Conservation (phyloP, 2,797 vertebrate genomes). For the Bryconaethiops microstoma region DNA sequence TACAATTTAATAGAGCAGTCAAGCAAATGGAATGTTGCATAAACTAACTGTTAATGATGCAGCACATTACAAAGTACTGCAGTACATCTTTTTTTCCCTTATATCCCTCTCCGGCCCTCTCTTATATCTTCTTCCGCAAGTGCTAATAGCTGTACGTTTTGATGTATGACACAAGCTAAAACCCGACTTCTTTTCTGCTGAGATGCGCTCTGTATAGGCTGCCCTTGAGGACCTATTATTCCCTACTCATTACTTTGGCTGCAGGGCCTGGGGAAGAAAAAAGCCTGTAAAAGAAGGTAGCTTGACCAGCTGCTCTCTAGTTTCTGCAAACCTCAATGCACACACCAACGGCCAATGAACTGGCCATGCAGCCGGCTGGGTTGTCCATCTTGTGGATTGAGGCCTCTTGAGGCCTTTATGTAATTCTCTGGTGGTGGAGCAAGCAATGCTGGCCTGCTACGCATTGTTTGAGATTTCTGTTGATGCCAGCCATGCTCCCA, state of each 20-base stretch:
- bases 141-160: conserved; percentile 42
- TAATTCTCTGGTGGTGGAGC: conserved; percentile 26
- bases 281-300: conserved; percentile 31
- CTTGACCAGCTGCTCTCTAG: conserved; percentile 46
- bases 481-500: conserved; percentile 31
- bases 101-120: background rate
- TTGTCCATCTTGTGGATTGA: conserved; percentile 15
- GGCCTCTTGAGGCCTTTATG: conserved; percentile 30
- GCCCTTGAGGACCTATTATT: conserved; percentile 56
- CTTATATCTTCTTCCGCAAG: conserved; percentile 8
- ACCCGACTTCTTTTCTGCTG: conserved; percentile 46
- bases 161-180: conserved; percentile 39
- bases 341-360: conserved; percentile 28
- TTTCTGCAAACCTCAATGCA: conserved; percentile 40
- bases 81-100: background rate
- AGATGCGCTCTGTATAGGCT: conserved; percentile 40
- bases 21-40: conserved; percentile 22
- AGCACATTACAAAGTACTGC: conserved; percentile 1
- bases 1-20: conserved; percentile 10
- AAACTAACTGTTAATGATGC: conserved; percentile 29
- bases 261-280: conserved; percentile 19
- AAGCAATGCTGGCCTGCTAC: conserved; percentile 11
- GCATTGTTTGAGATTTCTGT: conserved; percentile 32
- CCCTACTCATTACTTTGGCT: conserved; percentile 53
- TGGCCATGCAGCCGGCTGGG: conserved; percentile 1